phyloP scores from a whole-genome alignment of 2,113 vertebrate genomes.

The Notarius quadriscutis region DNA sequence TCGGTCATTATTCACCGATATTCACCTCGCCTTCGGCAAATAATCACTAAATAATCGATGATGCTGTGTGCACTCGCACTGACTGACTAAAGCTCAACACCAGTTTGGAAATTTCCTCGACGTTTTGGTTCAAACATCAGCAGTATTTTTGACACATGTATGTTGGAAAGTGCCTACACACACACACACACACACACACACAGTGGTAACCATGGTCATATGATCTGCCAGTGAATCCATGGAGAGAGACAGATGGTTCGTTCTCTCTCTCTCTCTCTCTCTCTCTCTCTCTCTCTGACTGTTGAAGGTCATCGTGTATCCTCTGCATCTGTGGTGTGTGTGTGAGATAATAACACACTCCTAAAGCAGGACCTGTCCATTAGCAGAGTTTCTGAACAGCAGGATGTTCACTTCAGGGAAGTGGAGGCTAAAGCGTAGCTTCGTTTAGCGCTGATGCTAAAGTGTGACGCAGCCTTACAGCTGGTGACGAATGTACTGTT shows the following conservation, averaged over 20 bases:
- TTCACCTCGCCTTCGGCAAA: too few relatives aligned
- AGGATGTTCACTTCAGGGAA: neutral
- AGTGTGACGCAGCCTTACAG: neutral
- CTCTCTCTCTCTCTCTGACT: neutral
- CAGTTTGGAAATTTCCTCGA: too few relatives aligned
- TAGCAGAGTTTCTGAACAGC: neutral
- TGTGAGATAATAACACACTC: neutral
- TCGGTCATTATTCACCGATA: too few relatives aligned
- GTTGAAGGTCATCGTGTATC: constrained; percentile 5
- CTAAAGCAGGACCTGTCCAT: neutral
- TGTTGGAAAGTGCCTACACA: too few relatives aligned
- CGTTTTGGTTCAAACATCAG: too few relatives aligned
- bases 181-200: too few relatives aligned
- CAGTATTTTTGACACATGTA: too few relatives aligned
- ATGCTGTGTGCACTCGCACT: too few relatives aligned
- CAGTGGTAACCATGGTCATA: too few relatives aligned
- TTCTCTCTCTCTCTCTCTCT: neutral
- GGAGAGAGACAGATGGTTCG: neutral
- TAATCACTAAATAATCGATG: too few relatives aligned
- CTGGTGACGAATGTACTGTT: neutral
- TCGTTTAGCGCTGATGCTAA: neutral
- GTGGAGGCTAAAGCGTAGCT: neutral
- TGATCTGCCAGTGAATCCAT: neutral
- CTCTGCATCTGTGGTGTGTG: neutral
- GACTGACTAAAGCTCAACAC: too few relatives aligned